phyloP scores from a whole-genome alignment of 2,113 vertebrate genomes.

The Crotophaga sulcirostris region DNA sequence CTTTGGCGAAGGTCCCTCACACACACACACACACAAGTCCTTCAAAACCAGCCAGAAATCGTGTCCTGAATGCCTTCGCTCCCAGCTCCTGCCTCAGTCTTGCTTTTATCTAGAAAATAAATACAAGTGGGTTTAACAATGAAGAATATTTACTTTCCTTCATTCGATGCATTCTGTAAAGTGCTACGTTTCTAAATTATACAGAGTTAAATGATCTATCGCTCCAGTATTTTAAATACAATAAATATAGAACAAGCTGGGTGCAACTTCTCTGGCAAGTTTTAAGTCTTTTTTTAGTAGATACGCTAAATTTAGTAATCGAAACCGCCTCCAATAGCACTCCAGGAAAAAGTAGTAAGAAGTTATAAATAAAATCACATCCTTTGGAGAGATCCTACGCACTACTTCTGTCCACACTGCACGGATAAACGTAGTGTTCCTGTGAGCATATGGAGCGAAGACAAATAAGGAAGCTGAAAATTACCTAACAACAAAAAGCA shows the following conservation, averaged over 20 bases:
- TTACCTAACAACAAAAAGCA: background rate
- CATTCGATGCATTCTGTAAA: slow-evolving; percentile 34
- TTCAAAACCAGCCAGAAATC: background rate
- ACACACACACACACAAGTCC: background rate
- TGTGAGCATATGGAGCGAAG: background rate
- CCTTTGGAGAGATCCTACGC: slow-evolving; percentile 2
- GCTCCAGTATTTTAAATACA: slow-evolving; percentile 12
- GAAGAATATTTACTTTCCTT: slow-evolving; percentile 19
- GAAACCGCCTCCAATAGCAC: background rate
- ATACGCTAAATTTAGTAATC: slow-evolving; percentile 5
- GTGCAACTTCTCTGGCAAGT: slow-evolving; percentile 3
- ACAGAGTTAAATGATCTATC: background rate
- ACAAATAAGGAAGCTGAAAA: slow-evolving; percentile 25
- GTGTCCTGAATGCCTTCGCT: background rate
- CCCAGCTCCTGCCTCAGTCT: background rate
- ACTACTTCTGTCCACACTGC: slow-evolving; percentile 3
- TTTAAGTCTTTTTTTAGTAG: slow-evolving; percentile 2
- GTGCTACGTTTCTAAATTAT: slow-evolving; percentile 25
- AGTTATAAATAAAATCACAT: slow-evolving; percentile 51
- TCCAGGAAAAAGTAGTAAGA: slow-evolving; percentile 8
- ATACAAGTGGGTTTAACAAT: background rate
- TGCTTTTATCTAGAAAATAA: background rate
- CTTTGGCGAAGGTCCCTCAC: background rate
- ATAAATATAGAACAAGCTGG: slow-evolving; percentile 43
- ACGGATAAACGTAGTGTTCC: background rate